phyloP scores from a whole-genome alignment of 2,113 vertebrate genomes.

The Chascanopsetta lugubris region DNA sequence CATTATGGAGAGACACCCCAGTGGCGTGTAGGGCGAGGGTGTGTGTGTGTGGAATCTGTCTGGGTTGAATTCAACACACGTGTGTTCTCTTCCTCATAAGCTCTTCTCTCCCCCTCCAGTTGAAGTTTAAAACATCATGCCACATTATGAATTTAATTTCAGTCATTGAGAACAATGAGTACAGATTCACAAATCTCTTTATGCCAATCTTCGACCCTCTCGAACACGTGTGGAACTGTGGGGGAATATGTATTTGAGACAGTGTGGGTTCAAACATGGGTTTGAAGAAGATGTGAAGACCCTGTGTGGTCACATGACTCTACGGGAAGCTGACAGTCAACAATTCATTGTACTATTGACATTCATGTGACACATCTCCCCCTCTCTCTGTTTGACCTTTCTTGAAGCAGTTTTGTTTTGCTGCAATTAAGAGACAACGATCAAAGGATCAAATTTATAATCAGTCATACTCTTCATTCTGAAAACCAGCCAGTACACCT shows the following conservation, averaged over 20 bases:
- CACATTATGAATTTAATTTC: conserved; percentile 1
- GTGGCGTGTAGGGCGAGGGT: conserved; percentile 28
- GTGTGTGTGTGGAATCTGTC: conserved; percentile 1
- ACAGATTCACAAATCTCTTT: conserved; percentile 8
- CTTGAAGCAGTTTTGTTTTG: too few species aligned
- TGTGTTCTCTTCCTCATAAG: conserved; percentile 1
- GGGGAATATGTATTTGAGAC: background rate
- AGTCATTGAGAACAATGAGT: background rate
- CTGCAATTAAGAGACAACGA: too few species aligned
- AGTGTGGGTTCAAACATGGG: conserved; percentile 9
- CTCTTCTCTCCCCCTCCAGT: background rate
- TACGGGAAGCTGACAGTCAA: background rate
- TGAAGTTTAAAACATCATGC: background rate
- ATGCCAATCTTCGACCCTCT: background rate
- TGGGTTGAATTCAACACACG: conserved; percentile 10
- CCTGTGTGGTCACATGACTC: background rate
- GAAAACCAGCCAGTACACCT: too few species aligned
- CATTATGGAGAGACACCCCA: conserved; percentile 39
- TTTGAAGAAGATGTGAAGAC: background rate
- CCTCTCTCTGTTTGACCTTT: too few species aligned
- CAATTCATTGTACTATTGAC: too few species aligned
- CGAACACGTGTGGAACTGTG: too few species aligned
- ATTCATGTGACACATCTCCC: too few species aligned
- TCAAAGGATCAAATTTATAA: too few species aligned
- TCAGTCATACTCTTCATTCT: too few species aligned